These are phyloP conservation scores for Chloroclysta siterata DNA, from an alignment of 2,888 invertebrate species.

Conservation along the genomic window DNA sequence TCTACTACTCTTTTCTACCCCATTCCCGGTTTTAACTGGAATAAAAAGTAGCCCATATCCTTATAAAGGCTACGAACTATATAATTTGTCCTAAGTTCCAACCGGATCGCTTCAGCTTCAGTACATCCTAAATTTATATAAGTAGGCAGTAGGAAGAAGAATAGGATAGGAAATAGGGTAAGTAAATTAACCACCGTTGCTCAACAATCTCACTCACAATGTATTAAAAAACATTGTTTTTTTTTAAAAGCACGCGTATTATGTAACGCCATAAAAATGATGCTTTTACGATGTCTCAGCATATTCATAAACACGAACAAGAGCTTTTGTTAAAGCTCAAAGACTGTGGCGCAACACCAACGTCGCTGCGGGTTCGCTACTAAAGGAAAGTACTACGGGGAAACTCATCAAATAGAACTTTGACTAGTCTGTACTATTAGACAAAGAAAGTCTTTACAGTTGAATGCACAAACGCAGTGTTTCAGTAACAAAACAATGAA, in stretches of 20 bases:
- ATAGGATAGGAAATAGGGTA: too few species aligned
- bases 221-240: neutral
- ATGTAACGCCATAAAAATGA: neutral
- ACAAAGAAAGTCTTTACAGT: conserved; percentile 40
- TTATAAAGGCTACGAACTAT: too few species aligned
- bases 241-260: neutral
- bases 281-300: neutral
- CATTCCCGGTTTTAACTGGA: too few species aligned
- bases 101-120: too few species aligned
- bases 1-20: too few species aligned
- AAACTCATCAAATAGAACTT: conserved; percentile 23
- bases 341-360: conserved; percentile 5
- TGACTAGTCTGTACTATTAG: conserved; percentile 39
- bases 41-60: too few species aligned
- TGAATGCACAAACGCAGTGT: conserved; percentile 47
- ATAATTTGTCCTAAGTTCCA: too few species aligned
- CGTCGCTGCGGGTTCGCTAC: conserved; percentile 3
- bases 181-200: too few species aligned
- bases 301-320: conserved; percentile 18
- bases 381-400: conserved; percentile 26
- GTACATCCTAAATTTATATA: too few species aligned
- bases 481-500: conserved; percentile 50
- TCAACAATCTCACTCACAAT: too few species aligned
- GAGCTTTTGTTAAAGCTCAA: conserved; percentile 16
- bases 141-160: too few species aligned